Conservation (phyloP, 2,888 invertebrate genomes). For the Fragum fragum region DNA sequence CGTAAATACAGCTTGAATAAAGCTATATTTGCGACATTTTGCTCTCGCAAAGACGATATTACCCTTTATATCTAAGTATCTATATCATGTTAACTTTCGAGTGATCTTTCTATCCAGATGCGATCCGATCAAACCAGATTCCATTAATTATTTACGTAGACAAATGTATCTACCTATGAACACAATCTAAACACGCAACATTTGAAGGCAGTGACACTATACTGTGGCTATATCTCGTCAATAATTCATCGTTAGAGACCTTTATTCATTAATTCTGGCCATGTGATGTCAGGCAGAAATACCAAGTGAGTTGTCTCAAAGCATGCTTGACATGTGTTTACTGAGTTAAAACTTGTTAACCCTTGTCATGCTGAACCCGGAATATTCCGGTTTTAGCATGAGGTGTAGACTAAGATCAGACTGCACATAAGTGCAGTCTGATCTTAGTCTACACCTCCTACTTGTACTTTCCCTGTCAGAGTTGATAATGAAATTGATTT, state of each 20-base stretch:
- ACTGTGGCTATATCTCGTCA: constrained; percentile 6
- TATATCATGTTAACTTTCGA: not conserved
- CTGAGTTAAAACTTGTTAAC: not conserved
- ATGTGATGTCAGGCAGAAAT: constrained; percentile 23
- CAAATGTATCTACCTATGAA: constrained; percentile 26
- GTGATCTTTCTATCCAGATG: not conserved
- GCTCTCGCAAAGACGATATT: too few species aligned
- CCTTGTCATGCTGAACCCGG: too few species aligned
- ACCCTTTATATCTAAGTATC: not conserved
- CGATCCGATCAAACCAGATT: not conserved
- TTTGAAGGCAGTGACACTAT: not conserved
- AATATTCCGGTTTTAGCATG: too few species aligned
- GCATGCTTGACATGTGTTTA: not conserved
- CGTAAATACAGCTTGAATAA: too few species aligned
- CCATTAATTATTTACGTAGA: constrained; percentile 9
- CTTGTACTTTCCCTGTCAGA: too few species aligned
- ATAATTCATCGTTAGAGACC: constrained; percentile 27
- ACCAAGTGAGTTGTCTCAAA: not conserved
- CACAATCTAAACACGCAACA: constrained; percentile 17
- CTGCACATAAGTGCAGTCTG: too few species aligned
- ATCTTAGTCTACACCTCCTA: too few species aligned
- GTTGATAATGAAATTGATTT: too few species aligned
- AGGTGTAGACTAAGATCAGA: too few species aligned
- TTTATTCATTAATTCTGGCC: constrained; percentile 24
- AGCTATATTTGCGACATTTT: too few species aligned